Evolutionary conservation across 1,140 invertebrate species (phyloP), one percentile per base, ranked within the genome.

Genomic region (Papilio glaucus): DNA sequence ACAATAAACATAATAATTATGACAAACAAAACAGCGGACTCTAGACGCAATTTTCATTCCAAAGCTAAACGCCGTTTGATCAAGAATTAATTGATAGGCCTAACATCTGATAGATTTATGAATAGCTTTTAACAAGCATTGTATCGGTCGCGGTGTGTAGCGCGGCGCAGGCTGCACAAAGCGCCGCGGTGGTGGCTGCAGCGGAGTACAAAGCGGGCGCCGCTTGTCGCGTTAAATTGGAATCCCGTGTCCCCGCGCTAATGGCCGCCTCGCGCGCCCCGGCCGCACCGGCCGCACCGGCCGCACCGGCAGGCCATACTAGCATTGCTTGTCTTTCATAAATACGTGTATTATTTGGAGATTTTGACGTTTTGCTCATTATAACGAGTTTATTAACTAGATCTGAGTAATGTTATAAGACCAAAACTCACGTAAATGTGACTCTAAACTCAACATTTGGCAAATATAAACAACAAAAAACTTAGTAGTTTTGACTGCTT

Each of bases 141-240:
- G 39, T 41, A 12, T 13, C 10, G 39, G 13, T 13, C 10, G 10
- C 4, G 3, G 4, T n/a, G n/a, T n/a, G 29, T 6, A 2, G 29
- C 6, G 29, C 29, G 29, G 29, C 6, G 29, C 2, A 33, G 6
- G 29, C 29, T 2, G 29, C 29, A 3, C 29, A 33, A 33, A 33
- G 29, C 29, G 39, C 39, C 10, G 39, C 12, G 42, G 42, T 0
- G 13, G n/a, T 1, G 42, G 42, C 42, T n/a, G n/a, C 42, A 45
- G n/a, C 42, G n/a, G n/a, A n/a, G n/a, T n/a, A 45, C 42, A 49
- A 49, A 49, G 42, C n/a, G n/a, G 42, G 42, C 42, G 42, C 42
- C 42, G 42, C 39, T 4, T 49, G 42, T 49, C 42, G 42, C 42
- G 15, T 15, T 49, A 49, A 49, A 49, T 49, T 49, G 42, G 42